Conservation (phyloP, 2,113 vertebrate species). For the Proterorhinus semilunaris region DNA sequence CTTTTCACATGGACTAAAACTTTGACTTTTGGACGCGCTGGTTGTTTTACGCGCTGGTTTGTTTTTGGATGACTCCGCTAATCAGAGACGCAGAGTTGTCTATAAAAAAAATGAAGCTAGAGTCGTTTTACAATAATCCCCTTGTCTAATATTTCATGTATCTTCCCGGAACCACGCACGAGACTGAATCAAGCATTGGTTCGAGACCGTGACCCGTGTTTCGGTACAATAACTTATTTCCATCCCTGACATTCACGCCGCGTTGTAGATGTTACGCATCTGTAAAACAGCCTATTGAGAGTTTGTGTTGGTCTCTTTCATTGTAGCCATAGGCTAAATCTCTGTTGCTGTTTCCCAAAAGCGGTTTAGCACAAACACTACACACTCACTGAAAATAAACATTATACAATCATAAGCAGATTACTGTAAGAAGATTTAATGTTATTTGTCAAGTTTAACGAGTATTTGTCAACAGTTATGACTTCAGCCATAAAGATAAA, state of each 20-base stretch:
- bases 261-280: slow-evolving; percentile 1
- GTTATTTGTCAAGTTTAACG: not conserved
- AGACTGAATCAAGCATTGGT: not conserved
- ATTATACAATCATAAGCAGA: not conserved
- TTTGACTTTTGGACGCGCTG: slow-evolving; percentile 4
- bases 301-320: not conserved
- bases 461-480: slow-evolving; percentile 5
- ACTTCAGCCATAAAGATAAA: not conserved
- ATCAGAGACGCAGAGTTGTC: no score
- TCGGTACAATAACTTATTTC: not conserved
- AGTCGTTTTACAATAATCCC: no score
- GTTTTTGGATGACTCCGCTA: not conserved
- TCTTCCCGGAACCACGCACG: not conserved
- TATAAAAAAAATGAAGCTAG: no score
- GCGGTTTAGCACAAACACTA: not conserved
- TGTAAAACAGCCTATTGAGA: not conserved
- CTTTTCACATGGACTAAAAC: not conserved
- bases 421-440: not conserved
- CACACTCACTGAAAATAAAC: not conserved
- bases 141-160: not conserved
- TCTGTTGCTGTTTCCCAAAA: not conserved
- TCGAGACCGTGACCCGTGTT: not conserved
- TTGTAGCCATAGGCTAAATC: not conserved
- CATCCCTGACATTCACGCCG: not conserved
- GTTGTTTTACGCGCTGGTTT: not conserved